Evolutionary conservation across 2,797 vertebrate species (phyloP).

Genomic region (Eleutherodactylus coqui): DNA sequence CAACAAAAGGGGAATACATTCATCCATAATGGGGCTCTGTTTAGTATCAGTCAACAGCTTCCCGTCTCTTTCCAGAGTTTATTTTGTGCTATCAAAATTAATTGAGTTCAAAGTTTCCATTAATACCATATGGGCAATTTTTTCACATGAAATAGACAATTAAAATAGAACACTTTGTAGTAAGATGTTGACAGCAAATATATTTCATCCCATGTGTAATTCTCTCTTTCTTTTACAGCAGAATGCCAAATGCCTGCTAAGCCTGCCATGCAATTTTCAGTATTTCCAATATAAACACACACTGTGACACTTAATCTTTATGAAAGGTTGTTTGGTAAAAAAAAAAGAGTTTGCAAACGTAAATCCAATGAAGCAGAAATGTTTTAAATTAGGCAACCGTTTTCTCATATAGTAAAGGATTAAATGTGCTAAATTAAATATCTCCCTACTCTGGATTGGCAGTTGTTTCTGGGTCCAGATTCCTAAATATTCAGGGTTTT

Average conservation of each 20-base stretch:
- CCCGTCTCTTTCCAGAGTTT: conserved; percentile 30
- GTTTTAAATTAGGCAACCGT: neutral
- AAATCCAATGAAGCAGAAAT: neutral
- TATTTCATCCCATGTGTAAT: conserved; percentile 24
- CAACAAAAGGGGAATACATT: conserved; percentile 42
- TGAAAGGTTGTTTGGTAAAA: neutral
- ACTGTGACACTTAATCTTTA: neutral
- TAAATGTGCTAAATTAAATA: neutral
- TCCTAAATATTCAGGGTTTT: neutral
- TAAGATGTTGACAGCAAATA: conserved; percentile 2
- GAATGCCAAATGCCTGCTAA: conserved; percentile 15
- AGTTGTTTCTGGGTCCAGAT: neutral
- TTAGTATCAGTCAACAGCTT: conserved; percentile 43
- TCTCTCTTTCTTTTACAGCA: conserved; percentile 33
- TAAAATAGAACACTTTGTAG: conserved; percentile 37
- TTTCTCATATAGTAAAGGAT: neutral
- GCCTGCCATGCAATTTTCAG: neutral
- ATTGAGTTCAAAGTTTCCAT: conserved; percentile 54
- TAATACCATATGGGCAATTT: conserved; percentile 36
- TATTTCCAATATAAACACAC: conserved; percentile 11
- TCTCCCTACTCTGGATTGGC: neutral
- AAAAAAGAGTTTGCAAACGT: conserved; percentile 11
- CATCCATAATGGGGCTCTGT: conserved; percentile 29
- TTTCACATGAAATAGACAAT: conserved; percentile 48
- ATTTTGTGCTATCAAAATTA: conserved; percentile 42